Evolutionary conservation across 2,888 invertebrate species (phyloP), one percentile per base, ranked within the genome.

Genomic region (Laspeyria flexula): DNA sequence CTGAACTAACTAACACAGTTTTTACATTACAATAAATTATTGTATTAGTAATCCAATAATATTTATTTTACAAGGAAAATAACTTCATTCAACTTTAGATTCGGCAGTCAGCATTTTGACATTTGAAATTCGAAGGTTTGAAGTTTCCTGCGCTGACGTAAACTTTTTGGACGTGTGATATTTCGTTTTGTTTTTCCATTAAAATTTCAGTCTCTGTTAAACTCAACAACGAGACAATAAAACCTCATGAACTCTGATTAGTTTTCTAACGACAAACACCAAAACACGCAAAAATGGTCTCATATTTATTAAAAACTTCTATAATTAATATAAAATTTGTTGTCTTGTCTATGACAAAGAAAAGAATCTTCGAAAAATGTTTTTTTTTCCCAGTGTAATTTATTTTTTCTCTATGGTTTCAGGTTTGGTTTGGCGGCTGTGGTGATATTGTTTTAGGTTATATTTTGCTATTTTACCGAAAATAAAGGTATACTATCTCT

Each of bases 381-480:
- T n/a, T n/a, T n/a, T n/a, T n/a, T n/a, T n/a, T n/a, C n/a, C n/a
- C n/a, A n/a, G n/a, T n/a, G n/a, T n/a, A n/a, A n/a, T n/a, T n/a
- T n/a, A n/a, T 29, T 29, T n/a, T 3, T 10, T 1, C 3, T 11
- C 11, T 10, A n/a, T 30, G 30, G 13, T 15, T 18, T 5, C 15
- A 33, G 13, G 33, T 15, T 9, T 1, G 13, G n/a, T 3, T 41
- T 48, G 33, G 48, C 46, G 46, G 11, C 46, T 46, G n/a, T 37
- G 25, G 47, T 48, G 57, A 65, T 50, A 13, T 37, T 13, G 12
- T 27, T 55, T 39, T 57, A 67, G 70, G 63, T 69, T 67, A 67
- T 54, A 53, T 46, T 53, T 52, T 57, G 34, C 1, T 13, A 1
- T 44, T 43, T 34, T 3, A 25, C 13, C 3, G 9, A 43, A n/a